Base-by-base conservation (phyloP, 2,113 vertebrate genomes). In the Pogona vitticeps region DNA sequence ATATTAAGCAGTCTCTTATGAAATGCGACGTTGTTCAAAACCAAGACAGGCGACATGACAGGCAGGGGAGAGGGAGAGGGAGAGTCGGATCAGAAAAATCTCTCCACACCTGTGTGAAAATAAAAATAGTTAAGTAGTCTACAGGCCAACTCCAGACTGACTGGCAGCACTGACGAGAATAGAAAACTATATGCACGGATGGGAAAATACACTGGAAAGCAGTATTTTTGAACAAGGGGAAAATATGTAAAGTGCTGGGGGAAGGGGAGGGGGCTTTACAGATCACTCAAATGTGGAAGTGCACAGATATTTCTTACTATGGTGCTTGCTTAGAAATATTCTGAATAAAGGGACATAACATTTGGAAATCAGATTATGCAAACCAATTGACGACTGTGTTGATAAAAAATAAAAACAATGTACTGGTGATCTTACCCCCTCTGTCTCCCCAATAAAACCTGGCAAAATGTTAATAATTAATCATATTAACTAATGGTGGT, bases 151-250 rank as follows among this genome's bases (percentile, higher is more conserved):
- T 59, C 40, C 86, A 84, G 75, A 88, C 78, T 87, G 90, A 88
- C 59, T 73, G 91, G 84, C 87, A 90, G 83, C 46, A 88, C 92
- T 89, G 90, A 93, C 86, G 90, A 81, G 88, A 76, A 13, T 84
- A 89, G 85, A 92, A 80, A 90, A 46, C 85, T 91, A 2, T 23
- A 89, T 0, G 33, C 89, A 85, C 0, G 0, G 61, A 38, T 86
- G 93, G 89, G 89, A 93, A 93, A 94, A 91, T 86, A 92, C 87
- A 91, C 86, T 92, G 89, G 76, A 83, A 90, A 92, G 59, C 4
- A 75, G 79, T 80, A 38, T 71, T 14, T 87, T 70, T 4, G 1
- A 63, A 77, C 79, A 17, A 83, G 58, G 63, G 63, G n/a, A 90
- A 94, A 91, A 90, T 86, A 82, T 76, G 88, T 80, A 78, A 85